Percentiles rank a stretch among this genome's conserved stretches.
These are phyloP conservation scores for Cassiopea andromeda DNA, from an alignment of 30 jellyfish, hydroid and myxozoan genomes.

Conservation along the genomic window DNA sequence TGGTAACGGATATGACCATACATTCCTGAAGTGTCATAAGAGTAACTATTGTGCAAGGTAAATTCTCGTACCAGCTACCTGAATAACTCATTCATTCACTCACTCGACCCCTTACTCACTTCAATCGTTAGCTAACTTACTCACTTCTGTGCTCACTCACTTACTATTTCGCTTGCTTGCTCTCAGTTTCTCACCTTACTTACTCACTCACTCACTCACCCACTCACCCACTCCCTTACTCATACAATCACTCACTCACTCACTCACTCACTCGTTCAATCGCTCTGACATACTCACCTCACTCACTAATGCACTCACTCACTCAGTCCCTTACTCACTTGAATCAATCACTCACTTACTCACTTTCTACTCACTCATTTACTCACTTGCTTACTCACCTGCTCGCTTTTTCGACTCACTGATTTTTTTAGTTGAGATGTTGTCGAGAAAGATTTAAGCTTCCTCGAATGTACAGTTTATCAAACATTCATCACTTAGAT, in stretches of 20 bases:
- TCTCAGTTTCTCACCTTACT: too few species aligned
- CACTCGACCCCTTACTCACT: background rate
- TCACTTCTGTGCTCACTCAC: too few species aligned
- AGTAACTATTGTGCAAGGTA: slow-evolving; percentile 83
- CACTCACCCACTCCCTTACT: background rate
- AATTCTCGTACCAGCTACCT: background rate
- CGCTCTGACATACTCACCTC: too few species aligned
- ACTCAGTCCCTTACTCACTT: background rate
- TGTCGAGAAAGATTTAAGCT: too few species aligned
- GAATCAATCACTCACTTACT: background rate
- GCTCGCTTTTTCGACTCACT: too few species aligned
- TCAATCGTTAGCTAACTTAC: background rate
- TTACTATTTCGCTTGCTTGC: too few species aligned
- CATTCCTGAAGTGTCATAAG: slow-evolving; percentile 65
- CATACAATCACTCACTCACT: background rate
- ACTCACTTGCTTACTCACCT: too few species aligned
- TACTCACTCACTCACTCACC: background rate
- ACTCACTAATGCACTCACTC: background rate
- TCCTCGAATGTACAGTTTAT: too few species aligned
- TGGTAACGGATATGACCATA: slow-evolving; percentile 83
- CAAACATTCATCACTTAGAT: background rate
- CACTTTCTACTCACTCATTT: background rate
- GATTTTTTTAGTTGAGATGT: too few species aligned
- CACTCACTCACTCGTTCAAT: background rate
- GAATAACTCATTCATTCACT: background rate